Evolutionary conservation across 92 coral and sea anemone genomes (phyloP).

Genomic region (Zoanthus sociatus): DNA sequence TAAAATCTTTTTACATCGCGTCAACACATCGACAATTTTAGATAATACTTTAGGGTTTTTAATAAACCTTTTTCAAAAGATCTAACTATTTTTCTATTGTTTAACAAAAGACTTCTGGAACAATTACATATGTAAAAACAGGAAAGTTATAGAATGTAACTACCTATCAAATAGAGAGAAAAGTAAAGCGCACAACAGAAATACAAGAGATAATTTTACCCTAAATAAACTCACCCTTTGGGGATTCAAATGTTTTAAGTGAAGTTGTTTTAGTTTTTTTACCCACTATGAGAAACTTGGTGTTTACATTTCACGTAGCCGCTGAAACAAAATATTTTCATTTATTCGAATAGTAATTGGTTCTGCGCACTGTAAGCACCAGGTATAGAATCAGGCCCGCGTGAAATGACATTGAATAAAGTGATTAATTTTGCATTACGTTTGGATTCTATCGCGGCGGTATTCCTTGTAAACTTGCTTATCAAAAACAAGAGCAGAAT

Average conservation of each 20-base stretch:
- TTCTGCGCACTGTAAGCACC: conserved; percentile 34
- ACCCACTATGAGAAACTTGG: background rate
- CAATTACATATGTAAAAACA: background rate
- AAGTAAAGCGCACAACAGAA: background rate
- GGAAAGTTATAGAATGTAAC: background rate
- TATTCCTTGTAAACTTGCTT: background rate
- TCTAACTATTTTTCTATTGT: conserved; percentile 3
- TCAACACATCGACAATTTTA: conserved; percentile 26
- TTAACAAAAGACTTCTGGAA: background rate
- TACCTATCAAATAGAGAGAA: background rate
- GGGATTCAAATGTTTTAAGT: background rate
- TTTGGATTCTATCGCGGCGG: conserved; percentile 13
- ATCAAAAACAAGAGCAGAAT: background rate
- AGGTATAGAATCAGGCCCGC: conserved; percentile 18
- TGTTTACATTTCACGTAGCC: conserved; percentile 33
- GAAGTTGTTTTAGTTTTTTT: background rate
- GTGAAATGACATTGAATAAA: conserved; percentile 28
- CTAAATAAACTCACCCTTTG: background rate
- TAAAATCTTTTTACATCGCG: conserved; percentile 27
- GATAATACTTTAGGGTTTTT: background rate
- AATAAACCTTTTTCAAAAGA: conserved; percentile 15
- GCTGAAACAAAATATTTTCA: conserved; percentile 38
- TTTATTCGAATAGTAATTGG: conserved; percentile 35
- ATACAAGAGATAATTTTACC: background rate
- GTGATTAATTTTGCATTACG: conserved; percentile 45